Conservation (phyloP, 2,113 vertebrate species). For the Bubalus kerabau region DNA sequence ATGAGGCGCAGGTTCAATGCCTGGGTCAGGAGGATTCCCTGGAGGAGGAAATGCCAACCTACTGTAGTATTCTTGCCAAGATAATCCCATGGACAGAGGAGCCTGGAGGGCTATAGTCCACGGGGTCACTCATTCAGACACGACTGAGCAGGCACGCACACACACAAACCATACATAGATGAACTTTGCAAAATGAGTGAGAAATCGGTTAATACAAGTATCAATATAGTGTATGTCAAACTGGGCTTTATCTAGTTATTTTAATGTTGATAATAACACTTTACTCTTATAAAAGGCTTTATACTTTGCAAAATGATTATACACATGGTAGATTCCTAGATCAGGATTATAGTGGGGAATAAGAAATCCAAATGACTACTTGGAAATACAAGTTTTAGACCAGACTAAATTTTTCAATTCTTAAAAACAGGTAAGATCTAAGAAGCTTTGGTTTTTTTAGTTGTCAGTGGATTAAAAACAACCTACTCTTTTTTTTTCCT, state of each 20-base stretch:
- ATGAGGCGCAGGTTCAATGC: rapidly evolving
- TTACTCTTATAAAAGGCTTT: background rate
- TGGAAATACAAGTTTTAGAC: background rate
- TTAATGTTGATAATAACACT: background rate
- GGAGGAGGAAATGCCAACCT: background rate
- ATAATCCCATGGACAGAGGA: background rate
- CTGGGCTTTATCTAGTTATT: background rate
- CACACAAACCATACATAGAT: background rate
- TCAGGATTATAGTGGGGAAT: background rate
- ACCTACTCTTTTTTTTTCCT: background rate
- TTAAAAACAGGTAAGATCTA: background rate
- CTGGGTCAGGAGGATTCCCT: background rate
- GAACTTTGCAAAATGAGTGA: background rate
- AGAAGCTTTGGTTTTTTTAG: background rate
- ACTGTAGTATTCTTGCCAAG: background rate
- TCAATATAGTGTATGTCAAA: background rate
- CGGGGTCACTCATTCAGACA: background rate
- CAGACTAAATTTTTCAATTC: background rate
- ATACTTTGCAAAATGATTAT: background rate
- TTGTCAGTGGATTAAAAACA: background rate
- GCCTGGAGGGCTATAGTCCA: background rate
- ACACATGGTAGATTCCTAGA: background rate
- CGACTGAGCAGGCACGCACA: rapidly evolving
- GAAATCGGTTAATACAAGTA: background rate
- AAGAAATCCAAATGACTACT: background rate